phyloP scores from a whole-genome alignment of 92 coral and sea anemone species.

The Umimayanthus chanpuru region DNA sequence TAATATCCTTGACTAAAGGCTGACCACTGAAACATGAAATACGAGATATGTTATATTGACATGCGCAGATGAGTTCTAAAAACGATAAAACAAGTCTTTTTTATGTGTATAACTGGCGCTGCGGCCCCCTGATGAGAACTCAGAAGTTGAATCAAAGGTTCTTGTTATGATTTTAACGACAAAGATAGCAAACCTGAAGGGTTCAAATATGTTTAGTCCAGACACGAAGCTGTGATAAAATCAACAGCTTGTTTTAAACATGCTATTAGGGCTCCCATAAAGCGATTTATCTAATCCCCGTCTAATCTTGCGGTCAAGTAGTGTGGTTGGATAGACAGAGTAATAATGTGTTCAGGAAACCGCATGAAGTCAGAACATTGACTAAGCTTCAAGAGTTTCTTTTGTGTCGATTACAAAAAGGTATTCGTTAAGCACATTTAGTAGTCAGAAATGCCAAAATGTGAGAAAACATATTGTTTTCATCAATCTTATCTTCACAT shows the following conservation, averaged over 20 bases:
- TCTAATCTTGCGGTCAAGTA: too few species aligned
- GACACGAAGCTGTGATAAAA: background rate
- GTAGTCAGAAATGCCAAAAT: background rate
- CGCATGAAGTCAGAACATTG: background rate
- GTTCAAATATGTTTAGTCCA: background rate
- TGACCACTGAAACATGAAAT: background rate
- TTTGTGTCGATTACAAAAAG: background rate
- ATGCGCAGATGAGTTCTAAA: background rate
- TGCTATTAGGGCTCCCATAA: background rate
- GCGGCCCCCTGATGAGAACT: too few species aligned
- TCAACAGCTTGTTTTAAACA: too few species aligned
- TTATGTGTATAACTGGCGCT: too few species aligned
- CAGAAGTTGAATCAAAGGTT: background rate
- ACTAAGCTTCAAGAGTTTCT: background rate
- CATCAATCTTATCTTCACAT: too few species aligned
- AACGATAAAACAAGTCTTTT: background rate
- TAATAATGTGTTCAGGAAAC: too few species aligned
- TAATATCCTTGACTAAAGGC: background rate
- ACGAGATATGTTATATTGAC: background rate
- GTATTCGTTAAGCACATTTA: background rate
- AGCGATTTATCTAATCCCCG: background rate
- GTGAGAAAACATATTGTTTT: too few species aligned
- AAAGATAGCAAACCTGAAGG: background rate
- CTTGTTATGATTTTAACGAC: too few species aligned
- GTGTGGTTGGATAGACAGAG: too few species aligned